Conservation (phyloP, 2,113 vertebrate species). For the Thermophis baileyi region DNA sequence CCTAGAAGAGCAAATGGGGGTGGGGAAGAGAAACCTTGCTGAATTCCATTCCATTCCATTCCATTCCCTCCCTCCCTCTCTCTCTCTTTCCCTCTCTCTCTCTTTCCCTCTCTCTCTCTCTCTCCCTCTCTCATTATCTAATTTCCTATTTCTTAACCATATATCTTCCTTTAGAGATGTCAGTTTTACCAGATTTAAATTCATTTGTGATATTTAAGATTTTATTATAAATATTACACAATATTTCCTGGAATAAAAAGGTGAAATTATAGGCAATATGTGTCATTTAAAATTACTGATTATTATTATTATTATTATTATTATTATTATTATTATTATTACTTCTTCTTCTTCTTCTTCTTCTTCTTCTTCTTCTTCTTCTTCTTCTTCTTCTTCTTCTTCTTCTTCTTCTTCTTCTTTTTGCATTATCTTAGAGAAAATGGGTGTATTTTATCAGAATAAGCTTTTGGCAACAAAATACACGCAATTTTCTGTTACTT, state of each 20-base stretch:
- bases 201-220: conserved; percentile 17
- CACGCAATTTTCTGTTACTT: conserved; percentile 33
- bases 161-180: background rate
- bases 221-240: fast-evolving
- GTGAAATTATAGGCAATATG: background rate
- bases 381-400: no score
- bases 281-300: background rate
- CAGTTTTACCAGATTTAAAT: background rate
- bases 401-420: background rate
- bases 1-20: no score
- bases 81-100: no score
- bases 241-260: conserved; percentile 23
- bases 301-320: no score
- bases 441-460: background rate
- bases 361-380: no score
- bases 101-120: no score
- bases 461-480: conserved; percentile 29
- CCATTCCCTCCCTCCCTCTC: no score
- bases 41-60: no score
- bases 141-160: background rate
- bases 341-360: no score
- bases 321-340: no score
- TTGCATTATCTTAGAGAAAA: background rate
- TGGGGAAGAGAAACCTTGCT: no score
- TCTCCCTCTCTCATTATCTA: background rate